These are phyloP conservation scores for Kradibia gibbosae DNA, from an alignment of 1,140 invertebrate genomes.

Conservation along the genomic window DNA sequence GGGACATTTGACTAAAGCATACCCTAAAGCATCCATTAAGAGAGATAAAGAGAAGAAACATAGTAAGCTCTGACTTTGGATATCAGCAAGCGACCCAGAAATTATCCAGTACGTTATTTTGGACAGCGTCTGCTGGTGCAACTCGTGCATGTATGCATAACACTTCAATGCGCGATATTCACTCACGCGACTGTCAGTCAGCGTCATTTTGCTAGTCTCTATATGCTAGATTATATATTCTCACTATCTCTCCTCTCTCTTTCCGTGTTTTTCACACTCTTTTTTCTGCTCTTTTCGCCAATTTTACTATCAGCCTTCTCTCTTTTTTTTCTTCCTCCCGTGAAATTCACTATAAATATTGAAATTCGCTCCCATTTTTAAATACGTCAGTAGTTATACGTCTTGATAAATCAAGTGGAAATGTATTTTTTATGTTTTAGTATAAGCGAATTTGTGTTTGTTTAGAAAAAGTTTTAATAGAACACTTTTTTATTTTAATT, in stretches of 20 bases:
- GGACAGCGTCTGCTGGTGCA: not conserved
- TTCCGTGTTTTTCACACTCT: not conserved
- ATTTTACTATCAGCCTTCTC: not conserved
- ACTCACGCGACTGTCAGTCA: constrained; percentile 32
- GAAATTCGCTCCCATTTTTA: constrained; percentile 17
- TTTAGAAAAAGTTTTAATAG: not conserved
- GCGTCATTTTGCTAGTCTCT: constrained; percentile 7
- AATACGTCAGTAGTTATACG: not conserved
- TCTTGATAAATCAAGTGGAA: constrained; percentile 8
- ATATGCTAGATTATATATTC: too few relatives aligned
- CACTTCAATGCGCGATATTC: constrained; percentile 6
- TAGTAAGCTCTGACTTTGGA: not conserved
- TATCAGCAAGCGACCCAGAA: constrained; percentile 37
- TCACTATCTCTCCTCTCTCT: not conserved
- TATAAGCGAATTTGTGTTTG: not conserved
- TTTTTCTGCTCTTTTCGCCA: not conserved
- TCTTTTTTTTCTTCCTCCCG: not conserved
- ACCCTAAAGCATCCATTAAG: not conserved
- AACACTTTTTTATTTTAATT: too few relatives aligned
- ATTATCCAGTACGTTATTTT: constrained; percentile 33
- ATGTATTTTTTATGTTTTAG: constrained; percentile 6
- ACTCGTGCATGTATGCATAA: constrained; percentile 38
- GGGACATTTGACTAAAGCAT: constrained; percentile 5
- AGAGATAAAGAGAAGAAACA: not conserved
- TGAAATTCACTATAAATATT: not conserved